Evolutionary conservation across 2,113 vertebrate genomes (phyloP).

Genomic region (Gymnocephalus cernua): DNA sequence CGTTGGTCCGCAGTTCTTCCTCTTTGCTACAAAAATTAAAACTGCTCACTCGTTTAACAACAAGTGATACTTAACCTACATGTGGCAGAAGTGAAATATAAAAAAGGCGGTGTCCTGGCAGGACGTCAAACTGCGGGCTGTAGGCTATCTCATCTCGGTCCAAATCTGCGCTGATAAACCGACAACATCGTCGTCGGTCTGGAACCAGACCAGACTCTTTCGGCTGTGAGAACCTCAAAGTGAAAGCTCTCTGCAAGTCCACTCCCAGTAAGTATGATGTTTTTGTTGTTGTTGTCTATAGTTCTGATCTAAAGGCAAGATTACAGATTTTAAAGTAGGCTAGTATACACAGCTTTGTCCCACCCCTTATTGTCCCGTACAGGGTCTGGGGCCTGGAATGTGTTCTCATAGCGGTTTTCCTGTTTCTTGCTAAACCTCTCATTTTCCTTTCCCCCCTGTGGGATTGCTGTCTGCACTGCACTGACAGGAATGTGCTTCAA

Average conservation of each 20-base stretch:
- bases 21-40: not conserved
- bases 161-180: constrained; percentile 81
- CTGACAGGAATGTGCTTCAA: constrained; percentile 74
- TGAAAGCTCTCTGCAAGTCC: constrained; percentile 9
- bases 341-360: constrained; percentile 75
- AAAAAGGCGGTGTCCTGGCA: not conserved
- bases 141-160: constrained; percentile 75
- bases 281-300: constrained; percentile 35
- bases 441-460: constrained; percentile 80
- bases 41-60: not conserved
- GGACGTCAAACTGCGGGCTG: not conserved
- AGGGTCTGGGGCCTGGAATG: constrained; percentile 80
- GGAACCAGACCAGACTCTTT: constrained; percentile 53
- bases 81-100: too few relatives aligned
- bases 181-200: constrained; percentile 34
- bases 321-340: constrained; percentile 67
- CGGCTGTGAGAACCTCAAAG: constrained; percentile 39
- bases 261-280: constrained; percentile 40
- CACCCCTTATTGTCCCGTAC: constrained; percentile 85
- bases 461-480: constrained; percentile 68
- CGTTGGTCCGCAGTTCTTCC: not conserved
- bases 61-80: not conserved
- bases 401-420: constrained; percentile 85
- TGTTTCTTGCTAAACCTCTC: constrained; percentile 83
- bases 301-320: constrained; percentile 76